Base-by-base conservation (phyloP, 2,113 vertebrate genomes). In the zebrafish (Danio rerio) region DNA sequence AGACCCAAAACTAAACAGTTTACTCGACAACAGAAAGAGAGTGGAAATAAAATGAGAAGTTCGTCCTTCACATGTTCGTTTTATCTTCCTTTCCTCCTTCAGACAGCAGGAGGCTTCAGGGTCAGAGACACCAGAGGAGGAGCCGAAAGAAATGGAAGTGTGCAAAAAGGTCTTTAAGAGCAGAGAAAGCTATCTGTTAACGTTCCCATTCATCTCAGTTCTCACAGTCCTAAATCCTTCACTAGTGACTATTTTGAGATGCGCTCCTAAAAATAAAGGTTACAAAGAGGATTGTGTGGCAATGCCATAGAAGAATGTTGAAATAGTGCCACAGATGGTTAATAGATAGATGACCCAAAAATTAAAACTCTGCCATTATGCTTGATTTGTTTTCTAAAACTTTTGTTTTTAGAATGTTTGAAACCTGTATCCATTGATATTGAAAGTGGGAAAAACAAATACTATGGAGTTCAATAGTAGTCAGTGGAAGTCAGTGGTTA, bases 1-100 rank as follows among this genome's bases (percentile, higher is more conserved):
- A 72, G 65, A 55, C 40, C 15, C 49, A 72, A 53, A 83, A 71
- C 16, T 15, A 47, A 50, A 72, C 58, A 72, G 74, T 21, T 52
- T n/a, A 49, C 20, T 31, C 18, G 50, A 18, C 47, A 18, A 71
- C 47, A 31, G 18, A 68, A 71, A 18, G 18, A 52, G 69, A 52
- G 69, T 10, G 6, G 0, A 71, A 71, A 71, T 18, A 52, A 71
- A 71, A 71, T 71, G 20, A 31, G 47, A 71, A 52, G 20, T 71
- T 52, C 9, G 42, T 55, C 59, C 65, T 43, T 63, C n/a, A 74
- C 63, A 47, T 58, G 42, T 65, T 61, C 43, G 20, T 75, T 63
- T 68, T 73, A 75, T 55, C 47, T 66, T 66, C 42, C 16, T 13
- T n/a, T 45, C 42, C 63, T 45, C 63, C 20, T 52, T 52, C 69